phyloP scores from a whole-genome alignment of 2,113 vertebrate genomes.

The Dipodomys stephensi region DNA sequence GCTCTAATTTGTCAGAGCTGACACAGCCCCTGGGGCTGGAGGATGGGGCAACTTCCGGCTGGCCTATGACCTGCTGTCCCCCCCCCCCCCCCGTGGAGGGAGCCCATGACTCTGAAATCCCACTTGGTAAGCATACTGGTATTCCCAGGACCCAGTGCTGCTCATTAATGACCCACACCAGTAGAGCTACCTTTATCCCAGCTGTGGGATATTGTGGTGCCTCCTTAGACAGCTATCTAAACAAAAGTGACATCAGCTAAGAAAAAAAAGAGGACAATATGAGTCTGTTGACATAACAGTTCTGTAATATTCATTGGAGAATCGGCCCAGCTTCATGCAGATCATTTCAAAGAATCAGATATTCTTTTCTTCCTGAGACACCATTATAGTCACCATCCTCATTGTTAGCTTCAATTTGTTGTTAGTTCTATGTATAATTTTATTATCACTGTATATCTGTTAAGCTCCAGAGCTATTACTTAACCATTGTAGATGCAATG shows the following conservation, averaged over 20 bases:
- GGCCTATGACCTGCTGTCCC: accelerated
- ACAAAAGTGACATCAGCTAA: not conserved
- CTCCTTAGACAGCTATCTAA: constrained; percentile 20
- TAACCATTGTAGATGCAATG: not conserved
- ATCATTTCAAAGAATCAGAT: constrained; percentile 27
- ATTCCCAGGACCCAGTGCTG: too few species aligned
- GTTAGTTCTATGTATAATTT: not conserved
- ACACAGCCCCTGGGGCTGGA: not conserved
- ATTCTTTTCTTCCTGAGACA: not conserved
- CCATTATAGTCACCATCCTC: not conserved
- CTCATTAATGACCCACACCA: not conserved
- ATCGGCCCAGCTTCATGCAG: not conserved
- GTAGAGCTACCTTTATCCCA: not conserved
- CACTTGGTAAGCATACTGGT: too few species aligned
- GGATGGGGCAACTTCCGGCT: not conserved
- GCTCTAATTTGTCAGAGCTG: not conserved
- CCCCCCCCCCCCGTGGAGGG: not conserved
- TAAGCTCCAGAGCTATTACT: not conserved
- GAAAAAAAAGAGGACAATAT: not conserved
- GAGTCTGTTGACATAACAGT: not conserved
- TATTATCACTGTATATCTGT: not conserved
- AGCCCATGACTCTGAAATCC: not conserved
- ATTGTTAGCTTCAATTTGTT: not conserved
- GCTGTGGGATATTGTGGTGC: not conserved
- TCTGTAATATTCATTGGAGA: not conserved